Conservation (phyloP, 2,888 invertebrate genomes). For the Megalurothrips usitatus region DNA sequence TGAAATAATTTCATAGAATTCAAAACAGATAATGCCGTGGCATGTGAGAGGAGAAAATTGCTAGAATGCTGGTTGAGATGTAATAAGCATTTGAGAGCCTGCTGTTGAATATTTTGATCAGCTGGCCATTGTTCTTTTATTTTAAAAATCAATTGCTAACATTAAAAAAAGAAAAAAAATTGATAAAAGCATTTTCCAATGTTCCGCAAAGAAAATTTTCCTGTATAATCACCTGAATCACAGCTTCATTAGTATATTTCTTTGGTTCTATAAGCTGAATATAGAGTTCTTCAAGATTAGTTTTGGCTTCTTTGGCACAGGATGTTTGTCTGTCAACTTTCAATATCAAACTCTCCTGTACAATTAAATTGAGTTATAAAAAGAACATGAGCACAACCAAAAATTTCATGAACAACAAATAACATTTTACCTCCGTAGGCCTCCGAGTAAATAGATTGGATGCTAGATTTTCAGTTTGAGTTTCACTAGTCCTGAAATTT, state of each 20-base stretch:
- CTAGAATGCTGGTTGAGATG: not conserved
- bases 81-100: not conserved
- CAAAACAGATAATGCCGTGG: not conserved
- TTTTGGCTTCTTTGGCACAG: not conserved
- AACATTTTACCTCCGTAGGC: not conserved
- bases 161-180: not conserved
- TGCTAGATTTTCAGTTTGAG: not conserved
- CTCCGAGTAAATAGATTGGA: not conserved
- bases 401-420: not conserved
- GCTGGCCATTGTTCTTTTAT: not conserved
- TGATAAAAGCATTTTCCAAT: not conserved
- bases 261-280: not conserved
- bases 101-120: not conserved
- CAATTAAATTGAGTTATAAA: not conserved
- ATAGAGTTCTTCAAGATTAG: not conserved
- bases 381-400: not conserved
- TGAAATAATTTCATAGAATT: not conserved
- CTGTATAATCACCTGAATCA: not conserved
- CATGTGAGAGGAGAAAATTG: not conserved
- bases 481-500: not conserved
- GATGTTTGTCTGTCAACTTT: not conserved
- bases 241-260: not conserved
- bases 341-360: not conserved
- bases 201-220: not conserved
- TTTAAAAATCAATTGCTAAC: not conserved